Conservation (phyloP, 2,888 invertebrate genomes). For the Prenolepis imparis region DNA sequence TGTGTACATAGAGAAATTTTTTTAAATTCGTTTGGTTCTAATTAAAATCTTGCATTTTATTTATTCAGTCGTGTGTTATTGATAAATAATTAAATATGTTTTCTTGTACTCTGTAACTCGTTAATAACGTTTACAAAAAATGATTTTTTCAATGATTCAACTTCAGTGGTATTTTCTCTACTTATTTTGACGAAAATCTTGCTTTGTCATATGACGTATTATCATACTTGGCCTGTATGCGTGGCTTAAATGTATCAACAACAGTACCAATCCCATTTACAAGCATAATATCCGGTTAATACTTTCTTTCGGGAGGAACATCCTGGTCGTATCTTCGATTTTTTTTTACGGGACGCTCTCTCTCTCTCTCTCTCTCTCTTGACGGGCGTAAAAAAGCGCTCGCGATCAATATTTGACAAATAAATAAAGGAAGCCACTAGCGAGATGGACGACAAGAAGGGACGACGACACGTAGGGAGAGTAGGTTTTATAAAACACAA, state of each 20-base stretch:
- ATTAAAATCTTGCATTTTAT: neutral
- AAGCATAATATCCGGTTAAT: slow-evolving; percentile 30
- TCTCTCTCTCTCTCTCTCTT: neutral
- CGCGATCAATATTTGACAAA: slow-evolving; percentile 81
- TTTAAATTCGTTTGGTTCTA: neutral
- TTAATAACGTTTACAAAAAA: slow-evolving; percentile 19
- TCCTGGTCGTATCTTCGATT: slow-evolving; percentile 35
- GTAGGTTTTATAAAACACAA: slow-evolving; percentile 79
- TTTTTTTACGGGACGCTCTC: slow-evolving; percentile 48
- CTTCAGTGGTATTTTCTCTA: slow-evolving; percentile 37
- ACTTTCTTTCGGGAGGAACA: slow-evolving; percentile 22
- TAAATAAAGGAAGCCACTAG: slow-evolving; percentile 77
- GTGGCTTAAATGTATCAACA: slow-evolving; percentile 48
- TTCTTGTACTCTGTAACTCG: neutral
- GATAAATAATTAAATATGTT: slow-evolving; percentile 29
- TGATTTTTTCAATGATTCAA: slow-evolving; percentile 41
- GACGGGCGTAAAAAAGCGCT: slow-evolving; percentile 62
- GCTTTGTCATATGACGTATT: slow-evolving; percentile 49
- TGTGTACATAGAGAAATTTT: neutral
- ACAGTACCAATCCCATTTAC: slow-evolving; percentile 51
- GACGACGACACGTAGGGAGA: slow-evolving; percentile 48
- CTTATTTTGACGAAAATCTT: slow-evolving; percentile 47
- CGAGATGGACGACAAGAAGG: slow-evolving; percentile 60
- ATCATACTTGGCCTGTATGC: slow-evolving; percentile 6
- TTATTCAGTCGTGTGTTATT: slow-evolving; percentile 3